Evolutionary conservation across 2,888 invertebrate species (phyloP), one percentile per base, ranked within the genome.

Genomic region (Escarpia spicata): DNA sequence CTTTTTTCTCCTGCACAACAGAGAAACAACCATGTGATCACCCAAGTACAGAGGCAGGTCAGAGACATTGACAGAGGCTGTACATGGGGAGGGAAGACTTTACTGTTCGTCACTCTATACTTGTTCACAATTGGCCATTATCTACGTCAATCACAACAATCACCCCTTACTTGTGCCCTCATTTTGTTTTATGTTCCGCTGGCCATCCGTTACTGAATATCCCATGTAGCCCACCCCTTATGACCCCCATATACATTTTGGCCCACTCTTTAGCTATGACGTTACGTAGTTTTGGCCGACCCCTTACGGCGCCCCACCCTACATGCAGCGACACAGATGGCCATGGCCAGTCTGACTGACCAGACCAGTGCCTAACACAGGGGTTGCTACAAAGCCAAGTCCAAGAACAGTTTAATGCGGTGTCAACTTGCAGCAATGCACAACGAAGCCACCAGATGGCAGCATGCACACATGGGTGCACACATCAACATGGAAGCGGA

Each of bases 1-100:
- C 96, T 97, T 97, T 96, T 97, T 97, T 95, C 97, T 96, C 94
- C 96, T 96, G 95, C 52, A 95, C 95, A 90, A 91, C 93, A 90
- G 92, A 92, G n/a, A 58, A 15, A 37, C 15, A 12, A 43, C 9
- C 75, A 92, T 75, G 75, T 92, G 60, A 91, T 26, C 9, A 52
- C 52, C 3, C 31, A 92, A 75, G 37, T 3, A 43, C 8, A 6
- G 4, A 92, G 75, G 44, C 12, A 1, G 19, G 45, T 12, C 6
- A 45, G 4, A 45, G 45, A 91, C 75, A 75, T 26, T 15, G n/a
- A n/a, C 75, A 75, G 26, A 75, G 75, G 75, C n/a, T 75, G 75
- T 26, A 75, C 75, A 45, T 9, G 52, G 52, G 52, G 52, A 52
- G 52, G 15, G 12, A 52, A 15, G 37, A 37, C 0, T 37, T 37